Evolutionary conservation across 2,113 vertebrate species (phyloP), one percentile per base, ranked within the genome.

Genomic region (Hystrix brachyura): DNA sequence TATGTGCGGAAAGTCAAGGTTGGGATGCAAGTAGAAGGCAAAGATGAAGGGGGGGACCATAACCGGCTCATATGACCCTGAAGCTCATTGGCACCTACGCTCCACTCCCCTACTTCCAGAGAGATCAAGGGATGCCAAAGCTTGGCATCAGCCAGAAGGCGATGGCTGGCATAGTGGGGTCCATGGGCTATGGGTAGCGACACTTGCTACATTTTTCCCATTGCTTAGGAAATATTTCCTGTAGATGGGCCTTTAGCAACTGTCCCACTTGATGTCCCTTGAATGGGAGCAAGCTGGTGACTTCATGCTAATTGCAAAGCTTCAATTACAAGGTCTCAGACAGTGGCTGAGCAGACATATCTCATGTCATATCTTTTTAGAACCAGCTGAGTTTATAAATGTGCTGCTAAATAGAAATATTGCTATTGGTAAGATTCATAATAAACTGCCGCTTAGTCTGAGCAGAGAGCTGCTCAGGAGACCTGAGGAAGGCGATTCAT

Each of bases 371-470:
- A 95, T 95, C 84, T 92, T 89, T 90, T 88, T 84, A 92, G 57
- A 92, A 46, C 60, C 81, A 91, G 48, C 51, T 0, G 1, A 94
- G 38, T 82, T 95, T 85, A 76, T 81, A 27, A 67, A 69, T 92
- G 69, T 84, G 34, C 51, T 78, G 53, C 80, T 97, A 87, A 96
- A 76, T 59, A 87, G 80, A 96, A 96, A 92, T 92, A 90, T 85
- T 92, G 71, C 91, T 76, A 46, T 87, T 2, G 17, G 84, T 87
- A 65, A 82, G 76, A 62, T 90, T 95, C 74, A 46, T 83, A 96
- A 94, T 74, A 84, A 93, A 81, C 64, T 69, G 43, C 84, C 71
- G 55, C 91, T 78, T 82, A 86, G 78, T 86, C 60, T 79, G 92
- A 82, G 62, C 13, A 23, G 27, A 51, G 64, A 91, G 59, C 32